Conservation (phyloP, 2,113 vertebrate genomes). For the Rhinolophus ferrumequinum region DNA sequence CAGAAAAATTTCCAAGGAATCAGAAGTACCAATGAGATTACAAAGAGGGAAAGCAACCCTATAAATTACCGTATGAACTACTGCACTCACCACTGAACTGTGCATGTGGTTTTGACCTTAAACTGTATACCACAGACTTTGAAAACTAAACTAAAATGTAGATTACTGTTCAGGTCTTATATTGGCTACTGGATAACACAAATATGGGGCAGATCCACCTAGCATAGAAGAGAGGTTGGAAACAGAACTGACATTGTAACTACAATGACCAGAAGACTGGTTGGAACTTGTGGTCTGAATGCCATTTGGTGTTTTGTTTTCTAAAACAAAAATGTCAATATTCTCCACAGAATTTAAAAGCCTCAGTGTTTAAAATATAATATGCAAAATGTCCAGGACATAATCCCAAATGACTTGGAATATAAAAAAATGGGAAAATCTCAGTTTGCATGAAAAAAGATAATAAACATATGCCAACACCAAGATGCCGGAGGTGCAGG, state of each 20-base stretch:
- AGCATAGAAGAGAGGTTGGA: neutral
- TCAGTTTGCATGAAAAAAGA: neutral
- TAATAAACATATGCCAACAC: neutral
- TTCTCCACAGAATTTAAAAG: neutral
- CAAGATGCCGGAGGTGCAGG: neutral
- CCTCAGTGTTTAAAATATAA: neutral
- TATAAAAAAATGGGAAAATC: neutral
- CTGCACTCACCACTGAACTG: neutral
- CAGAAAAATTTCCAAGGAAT: neutral
- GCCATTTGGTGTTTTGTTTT: neutral
- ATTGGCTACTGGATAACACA: neutral
- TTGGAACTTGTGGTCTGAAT: neutral
- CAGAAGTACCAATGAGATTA: neutral
- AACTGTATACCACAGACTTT: neutral
- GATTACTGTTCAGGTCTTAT: neutral
- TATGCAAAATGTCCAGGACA: neutral
- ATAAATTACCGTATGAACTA: neutral
- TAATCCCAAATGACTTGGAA: neutral
- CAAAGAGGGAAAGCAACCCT: neutral
- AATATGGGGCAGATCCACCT: neutral
- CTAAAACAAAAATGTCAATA: neutral
- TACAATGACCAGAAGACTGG: neutral
- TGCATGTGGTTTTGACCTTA: neutral
- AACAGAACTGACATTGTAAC: neutral
- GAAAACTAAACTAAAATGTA: neutral